Evolutionary conservation across 2,113 vertebrate genomes (phyloP), one percentile per base, ranked within the genome.

Genomic region (Syrrhaptes paradoxus): DNA sequence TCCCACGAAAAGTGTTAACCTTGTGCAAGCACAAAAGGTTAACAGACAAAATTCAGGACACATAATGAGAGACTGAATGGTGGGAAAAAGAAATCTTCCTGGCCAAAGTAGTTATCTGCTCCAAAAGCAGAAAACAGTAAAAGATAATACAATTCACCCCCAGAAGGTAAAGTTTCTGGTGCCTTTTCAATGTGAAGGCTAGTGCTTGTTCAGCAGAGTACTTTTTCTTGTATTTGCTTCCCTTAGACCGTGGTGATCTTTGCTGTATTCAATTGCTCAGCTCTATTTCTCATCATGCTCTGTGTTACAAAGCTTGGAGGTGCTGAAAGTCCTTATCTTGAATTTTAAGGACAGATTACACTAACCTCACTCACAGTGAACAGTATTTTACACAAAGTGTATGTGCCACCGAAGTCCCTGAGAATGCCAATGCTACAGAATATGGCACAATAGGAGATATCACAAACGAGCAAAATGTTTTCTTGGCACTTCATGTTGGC

Each of bases 201-300:
- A 61, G 57, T 86, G 57, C 83, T 76, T 89, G 72, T 66, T 96
- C 94, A 96, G 92, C 71, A 91, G 8, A 74, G 43, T 52, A 76
- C 20, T 93, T 85, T 65, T 25, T 32, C 74, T 63, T 81, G 26
- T 49, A 79, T 95, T 96, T 97, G 91, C 70, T 91, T 95, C 67
- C 89, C 46, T 95, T 15, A 85, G 95, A 96, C 91, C 52, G 67
- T n/a, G 38, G 76, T 86, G 78, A 94, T 96, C 82, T 96, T 89
- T 72, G 80, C 83, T 87, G 51, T 34, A 88, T 91, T 87, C 80
- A 87, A 17, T 68, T 87, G 51, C 93, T 68, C 8, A 1, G 34
- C 48, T 93, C 65, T 36, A 95, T 93, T 97, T 94, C 85, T 82
- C 91, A 85, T 72, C 87, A 16, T 1, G 9, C 58, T n/a, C 15